Evolutionary conservation across 2,797 vertebrate species (phyloP), one percentile per base, ranked within the genome.

Genomic region (Zalophus californianus): DNA sequence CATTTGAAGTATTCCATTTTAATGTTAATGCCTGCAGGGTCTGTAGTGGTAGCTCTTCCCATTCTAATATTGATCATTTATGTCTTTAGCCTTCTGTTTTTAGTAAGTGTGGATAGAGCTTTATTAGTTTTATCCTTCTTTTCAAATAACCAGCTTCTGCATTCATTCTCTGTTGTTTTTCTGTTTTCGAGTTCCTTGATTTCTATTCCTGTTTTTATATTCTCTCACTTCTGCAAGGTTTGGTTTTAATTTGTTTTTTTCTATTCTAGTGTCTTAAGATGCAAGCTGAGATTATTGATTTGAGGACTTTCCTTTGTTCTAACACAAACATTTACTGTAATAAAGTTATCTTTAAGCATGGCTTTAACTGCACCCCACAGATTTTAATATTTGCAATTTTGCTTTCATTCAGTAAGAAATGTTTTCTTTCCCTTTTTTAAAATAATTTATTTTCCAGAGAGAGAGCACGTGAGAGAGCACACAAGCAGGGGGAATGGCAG

Each of bases 371-470:
- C 10, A 82, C 73, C 29, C 62, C 50, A 20, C 32, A 7, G 18
- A 60, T 86, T 90, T 91, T 95, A 66, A n/a, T 60, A 79, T 94
- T 85, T 73, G 10, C 11, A 35, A 13, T 78, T 90, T 60, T 83
- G 41, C 84, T 79, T 72, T 27, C 14, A 78, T 56, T 86, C 15
- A 85, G 21, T 86, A 20, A 52, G 58, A 91, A 86, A 62, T 38
- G 7, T 83, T 82, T 90, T 68, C 58, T 85, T 60, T 50, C 9
- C 10, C 72, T 27, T 86, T 73, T 44, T 62, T 23, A 44, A 44
- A 44, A 44, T 44, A 44, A 62, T 62, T 29, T 62, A 29, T 62
- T 62, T 27, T 12, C 60, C 60, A 62, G 60, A 62, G 60, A 27
- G 56, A 7, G 3, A 58, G 44, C 44, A 44, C 8, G 44, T 44